Evolutionary conservation across 2,113 vertebrate genomes (phyloP), one percentile per base, ranked within the genome.

Genomic region (Peromyscus californicus): DNA sequence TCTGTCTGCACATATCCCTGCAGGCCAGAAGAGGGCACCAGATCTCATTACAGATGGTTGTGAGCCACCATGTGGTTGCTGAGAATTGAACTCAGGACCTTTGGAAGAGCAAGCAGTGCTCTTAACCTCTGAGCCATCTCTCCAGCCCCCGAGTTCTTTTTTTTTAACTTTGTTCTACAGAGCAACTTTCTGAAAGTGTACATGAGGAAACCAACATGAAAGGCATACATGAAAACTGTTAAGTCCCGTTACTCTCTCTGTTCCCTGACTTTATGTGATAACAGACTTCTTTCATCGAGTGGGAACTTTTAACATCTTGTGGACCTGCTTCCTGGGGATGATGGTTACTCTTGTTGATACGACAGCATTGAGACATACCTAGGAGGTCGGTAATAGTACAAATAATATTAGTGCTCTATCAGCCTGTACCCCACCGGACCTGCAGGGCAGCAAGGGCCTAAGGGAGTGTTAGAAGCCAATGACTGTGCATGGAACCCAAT

Each of bases 381-480:
- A 45, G 10, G 22, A 76, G 75, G 75, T 76, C 75, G 16, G 76
- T 51, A 19, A 33, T 15, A 33, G 42, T 33, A 31, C 76, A 57
- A 51, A 6, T 2, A n/a, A 16, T 29, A 5, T 21, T 26, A 59
- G 22, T 24, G 19, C 22, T 26, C 1, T 26, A 0, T 8, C 10
- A 11, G 39, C 19, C 7, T 84, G 10, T 12, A 2, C 4, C 16
- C 16, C 0, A 6, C 17, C 72, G 79, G 31, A 5, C 42, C 48
- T 70, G 42, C 11, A 19, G 70, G 7, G 4, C 1, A 5, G 24
- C 22, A 22, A 22, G 63, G 21, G 1, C 4, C 0, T 67, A 1
- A 7, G 5, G 78, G 45, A 74, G 1, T 57, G 33, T 63, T 4
- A 93, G 57, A 45, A 87, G 59, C 83, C 69, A 39, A 63, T 65